Evolutionary conservation across 2,888 invertebrate genomes (phyloP), one percentile per base, ranked within the genome.

Genomic region (Altica lythri): DNA sequence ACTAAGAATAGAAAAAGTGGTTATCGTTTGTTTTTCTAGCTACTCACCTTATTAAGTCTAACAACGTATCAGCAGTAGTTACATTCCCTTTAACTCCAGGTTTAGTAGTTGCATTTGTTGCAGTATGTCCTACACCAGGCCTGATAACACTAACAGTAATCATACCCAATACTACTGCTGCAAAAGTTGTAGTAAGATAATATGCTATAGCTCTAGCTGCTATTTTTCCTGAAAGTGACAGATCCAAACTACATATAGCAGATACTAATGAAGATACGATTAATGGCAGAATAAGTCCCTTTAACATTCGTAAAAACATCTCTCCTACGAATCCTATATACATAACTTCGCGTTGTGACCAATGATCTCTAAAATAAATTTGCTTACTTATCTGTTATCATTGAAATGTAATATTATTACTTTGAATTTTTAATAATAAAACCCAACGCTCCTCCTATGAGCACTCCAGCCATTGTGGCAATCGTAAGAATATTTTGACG

Each of bases 231-330:
- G 86, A 86, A 25, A 88, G 75, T 30, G 79, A 80, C 16, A 86
- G 79, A 73, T 89, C 88, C 63, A 89, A 77, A 37, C 82, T 82
- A 9, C 87, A 86, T 58, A 88, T 82, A 12, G 88, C 88, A 2
- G 86, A 82, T 38, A 89, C 80, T 57, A 88, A 79, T 9, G 84
- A 84, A 1, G 84, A 79, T n/a, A 85, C 77, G 55, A 89, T 85
- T 57, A 90, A 79, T 1, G 90, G 90, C 42, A 90, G 75, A 64
- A 90, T 89, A 53, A 90, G 78, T 55, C 84, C 82, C 73, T 88
- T 88, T 47, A 90, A 78, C 85, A 89, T 88, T 57, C 86, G 78
- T 61, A 90, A 80, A 66, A 89, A 86, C 40, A 90, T 74, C 68
- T 89, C 87, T 12, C 67, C 67, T 13, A 54, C 9, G 38, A 52